Evolutionary conservation across 2,797 vertebrate genomes (phyloP).

Genomic region (Microctenopoma stevenorrisi): DNA sequence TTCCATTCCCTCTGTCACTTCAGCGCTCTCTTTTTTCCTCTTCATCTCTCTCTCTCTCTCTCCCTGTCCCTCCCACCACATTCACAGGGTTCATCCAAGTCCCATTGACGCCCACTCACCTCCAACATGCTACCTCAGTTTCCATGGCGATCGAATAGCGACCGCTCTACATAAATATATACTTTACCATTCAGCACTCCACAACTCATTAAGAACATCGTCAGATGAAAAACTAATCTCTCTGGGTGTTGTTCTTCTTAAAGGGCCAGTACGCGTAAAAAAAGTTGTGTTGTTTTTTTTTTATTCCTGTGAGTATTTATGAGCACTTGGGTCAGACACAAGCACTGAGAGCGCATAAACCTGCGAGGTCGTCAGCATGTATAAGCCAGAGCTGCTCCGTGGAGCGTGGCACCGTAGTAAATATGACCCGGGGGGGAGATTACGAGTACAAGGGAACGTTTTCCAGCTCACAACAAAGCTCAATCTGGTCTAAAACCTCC

Average conservation of each 20-base stretch:
- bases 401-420: constrained; percentile 11
- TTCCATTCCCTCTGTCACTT: constrained; percentile 58
- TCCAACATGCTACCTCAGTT: constrained; percentile 78
- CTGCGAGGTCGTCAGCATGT: constrained; percentile 19
- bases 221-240: constrained; percentile 46
- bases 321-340: neutral
- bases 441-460: constrained; percentile 32
- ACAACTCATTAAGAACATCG: constrained; percentile 75
- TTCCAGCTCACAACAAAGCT: constrained; percentile 37
- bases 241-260: constrained; percentile 45
- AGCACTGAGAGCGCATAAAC: neutral
- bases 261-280: constrained; percentile 22
- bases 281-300: neutral
- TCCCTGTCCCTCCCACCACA: constrained; percentile 71
- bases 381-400: constrained; percentile 15
- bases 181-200: constrained; percentile 67
- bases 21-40: constrained; percentile 16
- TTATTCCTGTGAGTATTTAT: neutral
- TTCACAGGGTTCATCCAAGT: constrained; percentile 78
- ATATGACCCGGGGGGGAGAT: constrained; percentile 25
- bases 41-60: constrained; percentile 38
- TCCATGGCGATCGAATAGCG: constrained; percentile 79
- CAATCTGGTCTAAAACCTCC: constrained; percentile 21
- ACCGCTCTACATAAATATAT: constrained; percentile 73
- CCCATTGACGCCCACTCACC: constrained; percentile 77